These are phyloP conservation scores for Panthera tigris DNA, from an alignment of 2,113 vertebrate genomes.

Conservation along the genomic window DNA sequence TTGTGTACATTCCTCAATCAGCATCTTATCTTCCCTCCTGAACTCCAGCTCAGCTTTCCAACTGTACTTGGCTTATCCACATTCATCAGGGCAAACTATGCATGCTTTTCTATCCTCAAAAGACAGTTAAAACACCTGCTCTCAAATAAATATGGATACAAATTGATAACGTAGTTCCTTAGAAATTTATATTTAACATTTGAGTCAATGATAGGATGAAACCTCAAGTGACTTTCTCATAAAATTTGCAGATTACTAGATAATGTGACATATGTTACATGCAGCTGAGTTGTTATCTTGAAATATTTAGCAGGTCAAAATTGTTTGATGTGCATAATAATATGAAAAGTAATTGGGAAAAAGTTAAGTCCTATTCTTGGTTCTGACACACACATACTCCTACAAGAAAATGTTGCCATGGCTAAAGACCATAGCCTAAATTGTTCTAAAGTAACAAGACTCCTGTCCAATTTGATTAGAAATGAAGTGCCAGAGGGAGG, in stretches of 20 bases:
- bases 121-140: background rate
- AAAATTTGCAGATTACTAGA: constrained; percentile 2
- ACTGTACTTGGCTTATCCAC: background rate
- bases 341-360: background rate
- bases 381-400: background rate
- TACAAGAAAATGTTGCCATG: background rate
- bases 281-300: background rate
- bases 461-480: background rate
- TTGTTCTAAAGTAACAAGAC: background rate
- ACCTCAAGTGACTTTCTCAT: background rate
- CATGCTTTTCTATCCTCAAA: background rate
- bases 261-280: background rate
- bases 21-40: background rate
- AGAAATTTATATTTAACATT: background rate
- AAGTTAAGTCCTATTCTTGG: background rate
- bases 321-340: background rate
- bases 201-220: background rate
- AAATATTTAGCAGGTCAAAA: background rate
- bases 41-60: background rate
- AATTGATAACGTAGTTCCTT: background rate
- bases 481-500: background rate
- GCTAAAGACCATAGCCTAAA: background rate
- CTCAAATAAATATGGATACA: background rate
- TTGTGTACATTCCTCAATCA: background rate
- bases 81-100: background rate